Evolutionary conservation across 1,140 invertebrate genomes (phyloP).

Genomic region (Drosophila simulans): DNA sequence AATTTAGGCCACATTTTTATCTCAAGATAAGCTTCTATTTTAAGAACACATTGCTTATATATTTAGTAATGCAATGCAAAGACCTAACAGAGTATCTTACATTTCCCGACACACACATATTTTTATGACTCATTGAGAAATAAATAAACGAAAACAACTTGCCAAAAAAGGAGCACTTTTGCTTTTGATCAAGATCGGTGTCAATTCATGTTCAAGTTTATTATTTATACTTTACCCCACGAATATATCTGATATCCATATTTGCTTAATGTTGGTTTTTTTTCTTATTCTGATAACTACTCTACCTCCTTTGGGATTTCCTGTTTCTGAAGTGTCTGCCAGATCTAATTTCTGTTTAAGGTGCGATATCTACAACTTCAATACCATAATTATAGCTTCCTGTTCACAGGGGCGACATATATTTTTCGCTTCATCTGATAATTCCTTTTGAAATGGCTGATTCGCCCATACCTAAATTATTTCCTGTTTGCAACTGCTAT

Average conservation of each 20-base stretch:
- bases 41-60: too few species aligned
- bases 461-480: conserved; percentile 17
- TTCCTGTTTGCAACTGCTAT: conserved; percentile 20
- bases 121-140: conserved; percentile 11
- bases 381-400: neutral
- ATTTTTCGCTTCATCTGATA: neutral
- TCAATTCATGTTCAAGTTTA: neutral
- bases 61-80: too few species aligned
- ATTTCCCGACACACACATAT: neutral
- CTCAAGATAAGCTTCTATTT: too few species aligned
- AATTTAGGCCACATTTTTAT: too few species aligned
- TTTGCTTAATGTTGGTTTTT: too few species aligned
- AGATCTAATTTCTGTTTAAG: neutral
- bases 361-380: neutral
- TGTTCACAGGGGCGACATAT: neutral
- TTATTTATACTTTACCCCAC: neutral
- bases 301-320: neutral
- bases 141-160: neutral
- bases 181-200: conserved; percentile 20
- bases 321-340: neutral
- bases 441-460: neutral
- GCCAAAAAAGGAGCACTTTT: conserved; percentile 17
- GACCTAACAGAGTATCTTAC: too few species aligned
- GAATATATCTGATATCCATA: neutral
- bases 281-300: neutral